Evolutionary conservation across 2,888 invertebrate genomes (phyloP).

Genomic region (Orchesellides sinensis): DNA sequence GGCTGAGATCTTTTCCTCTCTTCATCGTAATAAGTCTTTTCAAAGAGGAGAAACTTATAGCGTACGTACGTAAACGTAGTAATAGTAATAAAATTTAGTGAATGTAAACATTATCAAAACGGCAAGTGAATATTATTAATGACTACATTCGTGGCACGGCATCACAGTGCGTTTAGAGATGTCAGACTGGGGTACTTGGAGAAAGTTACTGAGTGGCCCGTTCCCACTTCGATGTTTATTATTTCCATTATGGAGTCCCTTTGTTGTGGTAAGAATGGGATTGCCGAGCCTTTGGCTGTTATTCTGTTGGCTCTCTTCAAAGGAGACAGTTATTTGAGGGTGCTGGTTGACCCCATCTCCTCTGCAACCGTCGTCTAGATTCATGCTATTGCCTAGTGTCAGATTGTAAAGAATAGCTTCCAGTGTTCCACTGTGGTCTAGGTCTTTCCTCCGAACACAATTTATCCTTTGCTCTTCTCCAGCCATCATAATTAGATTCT

Average conservation of each 20-base stretch:
- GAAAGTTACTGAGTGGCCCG: conserved; percentile 51
- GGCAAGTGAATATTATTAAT: conserved; percentile 25
- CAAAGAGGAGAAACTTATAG: too few species aligned
- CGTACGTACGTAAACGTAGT: too few species aligned
- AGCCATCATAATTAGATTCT: conserved; percentile 71
- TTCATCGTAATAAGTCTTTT: too few species aligned
- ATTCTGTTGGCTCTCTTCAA: conserved; percentile 21
- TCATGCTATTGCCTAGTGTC: conserved; percentile 58
- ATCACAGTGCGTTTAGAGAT: conserved; percentile 69
- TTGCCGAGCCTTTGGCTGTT: conserved; percentile 7
- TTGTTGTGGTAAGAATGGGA: conserved; percentile 29
- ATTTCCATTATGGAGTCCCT: conserved; percentile 58
- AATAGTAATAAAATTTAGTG: conserved; percentile 17
- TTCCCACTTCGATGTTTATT: conserved; percentile 30
- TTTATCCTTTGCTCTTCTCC: conserved; percentile 68
- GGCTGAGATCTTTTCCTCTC: too few species aligned
- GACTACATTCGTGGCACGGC: conserved; percentile 64
- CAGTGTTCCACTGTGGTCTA: conserved; percentile 63
- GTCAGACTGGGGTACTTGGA: conserved; percentile 69
- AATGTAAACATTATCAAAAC: background rate
- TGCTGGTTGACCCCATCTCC: conserved; percentile 64
- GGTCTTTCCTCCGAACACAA: conserved; percentile 62
- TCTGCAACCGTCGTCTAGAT: conserved; percentile 58
- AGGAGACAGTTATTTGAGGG: conserved; percentile 65
- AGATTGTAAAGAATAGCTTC: conserved; percentile 70